These are phyloP conservation scores for Orchesella cincta DNA, from an alignment of 1,140 invertebrate genomes.

Conservation along the genomic window DNA sequence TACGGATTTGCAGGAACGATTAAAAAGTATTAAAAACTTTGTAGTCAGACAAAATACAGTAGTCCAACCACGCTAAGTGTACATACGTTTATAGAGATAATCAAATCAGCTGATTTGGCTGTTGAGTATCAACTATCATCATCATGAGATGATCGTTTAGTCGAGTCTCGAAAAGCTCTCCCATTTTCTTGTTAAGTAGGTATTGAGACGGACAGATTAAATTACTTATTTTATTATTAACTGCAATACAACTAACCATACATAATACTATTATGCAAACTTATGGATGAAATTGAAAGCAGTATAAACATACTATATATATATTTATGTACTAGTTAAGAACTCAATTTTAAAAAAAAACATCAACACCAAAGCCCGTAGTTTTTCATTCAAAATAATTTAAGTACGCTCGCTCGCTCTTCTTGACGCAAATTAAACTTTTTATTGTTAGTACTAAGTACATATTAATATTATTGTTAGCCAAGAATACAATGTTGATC, in stretches of 20 bases:
- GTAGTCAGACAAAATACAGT: too few relatives aligned
- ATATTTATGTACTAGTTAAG: not conserved
- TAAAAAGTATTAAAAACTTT: too few relatives aligned
- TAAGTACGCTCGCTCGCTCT: not conserved
- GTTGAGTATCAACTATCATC: not conserved
- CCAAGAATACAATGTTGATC: not conserved
- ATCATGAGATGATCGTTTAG: not conserved
- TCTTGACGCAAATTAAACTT: not conserved
- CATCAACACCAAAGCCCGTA: not conserved
- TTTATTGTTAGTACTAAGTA: not conserved
- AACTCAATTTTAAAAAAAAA: not conserved
- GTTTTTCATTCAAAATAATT: not conserved
- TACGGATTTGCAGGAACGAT: too few relatives aligned
- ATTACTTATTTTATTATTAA: too few relatives aligned
- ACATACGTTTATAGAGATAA: too few relatives aligned
- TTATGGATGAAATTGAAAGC: not conserved
- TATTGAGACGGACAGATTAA: too few relatives aligned
- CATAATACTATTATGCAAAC: not conserved
- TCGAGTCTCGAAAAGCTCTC: not conserved
- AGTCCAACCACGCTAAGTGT: too few relatives aligned
- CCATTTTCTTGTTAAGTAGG: too few relatives aligned
- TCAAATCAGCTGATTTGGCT: too few relatives aligned
- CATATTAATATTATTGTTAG: not conserved
- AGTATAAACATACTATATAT: not conserved
- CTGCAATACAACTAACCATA: not conserved